Evolutionary conservation across 2,888 invertebrate species (phyloP).

Genomic region (Eledone cirrhosa): DNA sequence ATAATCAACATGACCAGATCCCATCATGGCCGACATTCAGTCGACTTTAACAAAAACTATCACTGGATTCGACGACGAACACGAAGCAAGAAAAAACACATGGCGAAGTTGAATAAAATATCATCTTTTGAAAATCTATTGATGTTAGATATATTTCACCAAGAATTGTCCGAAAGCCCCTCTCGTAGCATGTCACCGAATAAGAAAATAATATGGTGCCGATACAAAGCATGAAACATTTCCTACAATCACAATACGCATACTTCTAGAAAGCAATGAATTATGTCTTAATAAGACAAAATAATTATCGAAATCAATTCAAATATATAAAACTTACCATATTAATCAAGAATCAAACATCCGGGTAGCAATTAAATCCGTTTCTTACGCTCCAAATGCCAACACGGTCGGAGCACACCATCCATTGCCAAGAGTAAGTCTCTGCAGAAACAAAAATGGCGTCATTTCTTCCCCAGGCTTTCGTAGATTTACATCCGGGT

Average conservation of each 20-base stretch:
- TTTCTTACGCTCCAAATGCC: slow-evolving; percentile 26
- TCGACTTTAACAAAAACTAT: slow-evolving; percentile 17
- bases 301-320: not conserved
- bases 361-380: slow-evolving; percentile 28
- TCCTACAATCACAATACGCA: too few species aligned
- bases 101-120: too few species aligned
- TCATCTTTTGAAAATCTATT: too few species aligned
- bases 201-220: too few species aligned
- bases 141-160: too few species aligned
- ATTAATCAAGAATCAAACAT: slow-evolving; percentile 26
- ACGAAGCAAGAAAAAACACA: too few species aligned
- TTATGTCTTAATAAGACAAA: not conserved
- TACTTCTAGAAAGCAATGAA: too few species aligned
- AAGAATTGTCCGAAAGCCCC: too few species aligned
- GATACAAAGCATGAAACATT: too few species aligned
- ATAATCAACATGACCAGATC: slow-evolving; percentile 5
- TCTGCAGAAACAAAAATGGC: slow-evolving; percentile 21
- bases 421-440: slow-evolving; percentile 17
- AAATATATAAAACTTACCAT: slow-evolving; percentile 21
- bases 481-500: slow-evolving; percentile 26
- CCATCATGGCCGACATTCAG: slow-evolving; percentile 20
- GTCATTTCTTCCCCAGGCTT: slow-evolving; percentile 28
- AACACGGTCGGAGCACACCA: slow-evolving; percentile 17
- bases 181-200: too few species aligned
- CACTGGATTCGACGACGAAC: not conserved